Conservation (phyloP, 37 sponge, comb jelly and placozoan species). For the Chondrosia reniformis region DNA sequence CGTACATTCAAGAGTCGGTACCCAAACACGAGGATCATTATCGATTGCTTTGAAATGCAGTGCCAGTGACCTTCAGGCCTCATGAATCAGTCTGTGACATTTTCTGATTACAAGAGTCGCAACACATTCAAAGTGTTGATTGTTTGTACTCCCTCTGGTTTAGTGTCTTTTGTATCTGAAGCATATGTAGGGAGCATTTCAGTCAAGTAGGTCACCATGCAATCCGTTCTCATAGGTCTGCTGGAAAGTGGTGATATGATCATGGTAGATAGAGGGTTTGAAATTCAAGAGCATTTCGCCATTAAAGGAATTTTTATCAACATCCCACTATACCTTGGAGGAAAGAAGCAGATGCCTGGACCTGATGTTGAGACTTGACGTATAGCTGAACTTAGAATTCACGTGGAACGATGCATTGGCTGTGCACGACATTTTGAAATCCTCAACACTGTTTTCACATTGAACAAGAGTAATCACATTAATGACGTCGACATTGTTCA, state of each 20-base stretch:
- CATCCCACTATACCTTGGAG: not conserved
- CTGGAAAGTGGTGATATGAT: not conserved
- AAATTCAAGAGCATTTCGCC: not conserved
- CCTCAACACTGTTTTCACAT: not conserved
- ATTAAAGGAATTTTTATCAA: not conserved
- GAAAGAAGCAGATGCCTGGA: not conserved
- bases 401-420: not conserved
- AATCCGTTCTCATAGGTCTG: not conserved
- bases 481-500: not conserved
- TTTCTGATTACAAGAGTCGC: conserved; percentile 11
- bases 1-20: conserved; percentile 17
- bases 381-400: not conserved
- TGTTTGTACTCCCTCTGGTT: conserved; percentile 13
- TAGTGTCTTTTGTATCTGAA: conserved; percentile 1
- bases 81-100: conserved; percentile 7
- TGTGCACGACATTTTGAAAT: not conserved
- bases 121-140: conserved; percentile 19
- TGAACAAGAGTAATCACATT: not conserved
- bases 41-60: conserved; percentile 19
- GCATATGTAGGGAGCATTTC: not conserved
- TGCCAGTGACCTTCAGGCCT: conserved; percentile 10
- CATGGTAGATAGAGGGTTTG: not conserved
- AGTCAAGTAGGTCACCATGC: not conserved
- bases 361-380: not conserved
- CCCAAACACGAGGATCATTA: conserved; percentile 4